phyloP scores from a whole-genome alignment of 2,888 invertebrate genomes.

The Cheilosia vulpina region DNA sequence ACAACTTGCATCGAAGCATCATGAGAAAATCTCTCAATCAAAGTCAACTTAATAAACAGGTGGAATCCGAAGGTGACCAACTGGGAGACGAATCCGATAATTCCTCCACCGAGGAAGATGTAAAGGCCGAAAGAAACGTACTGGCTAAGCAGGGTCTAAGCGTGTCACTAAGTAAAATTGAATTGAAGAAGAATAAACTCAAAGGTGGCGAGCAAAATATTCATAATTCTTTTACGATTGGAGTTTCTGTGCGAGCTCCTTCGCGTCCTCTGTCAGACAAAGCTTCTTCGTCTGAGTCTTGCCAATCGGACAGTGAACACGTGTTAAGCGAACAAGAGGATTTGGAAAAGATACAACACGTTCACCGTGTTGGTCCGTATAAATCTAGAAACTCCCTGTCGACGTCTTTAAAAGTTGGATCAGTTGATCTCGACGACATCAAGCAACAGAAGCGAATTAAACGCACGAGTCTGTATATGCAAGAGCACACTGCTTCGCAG shows the following conservation, averaged over 20 bases:
- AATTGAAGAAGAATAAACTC: constrained; percentile 48
- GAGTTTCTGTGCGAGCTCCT: constrained; percentile 61
- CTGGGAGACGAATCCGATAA: not conserved
- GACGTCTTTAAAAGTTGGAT: not conserved
- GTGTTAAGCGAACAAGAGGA: constrained; percentile 72
- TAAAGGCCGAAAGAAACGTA: constrained; percentile 1
- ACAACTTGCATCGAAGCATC: constrained; percentile 33
- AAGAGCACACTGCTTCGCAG: constrained; percentile 78
- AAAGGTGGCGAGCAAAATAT: constrained; percentile 21
- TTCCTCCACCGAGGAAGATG: constrained; percentile 29
- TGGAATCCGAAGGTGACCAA: not conserved
- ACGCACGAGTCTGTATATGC: constrained; percentile 52
- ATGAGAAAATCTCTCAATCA: constrained; percentile 50
- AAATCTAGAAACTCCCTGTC: constrained; percentile 51
- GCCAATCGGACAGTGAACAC: constrained; percentile 25
- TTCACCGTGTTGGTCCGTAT: constrained; percentile 56
- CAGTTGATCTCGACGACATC: not conserved
- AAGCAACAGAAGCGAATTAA: constrained; percentile 33
- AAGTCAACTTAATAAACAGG: constrained; percentile 10
- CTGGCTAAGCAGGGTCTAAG: constrained; percentile 55
- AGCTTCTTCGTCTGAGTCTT: not conserved
- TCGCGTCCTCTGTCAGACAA: not conserved
- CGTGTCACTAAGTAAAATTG: constrained; percentile 70
- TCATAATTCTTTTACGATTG: constrained; percentile 77
- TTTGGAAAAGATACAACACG: constrained; percentile 76